phyloP scores from a whole-genome alignment of 2,797 vertebrate genomes.

The Catostomus latipinnis region DNA sequence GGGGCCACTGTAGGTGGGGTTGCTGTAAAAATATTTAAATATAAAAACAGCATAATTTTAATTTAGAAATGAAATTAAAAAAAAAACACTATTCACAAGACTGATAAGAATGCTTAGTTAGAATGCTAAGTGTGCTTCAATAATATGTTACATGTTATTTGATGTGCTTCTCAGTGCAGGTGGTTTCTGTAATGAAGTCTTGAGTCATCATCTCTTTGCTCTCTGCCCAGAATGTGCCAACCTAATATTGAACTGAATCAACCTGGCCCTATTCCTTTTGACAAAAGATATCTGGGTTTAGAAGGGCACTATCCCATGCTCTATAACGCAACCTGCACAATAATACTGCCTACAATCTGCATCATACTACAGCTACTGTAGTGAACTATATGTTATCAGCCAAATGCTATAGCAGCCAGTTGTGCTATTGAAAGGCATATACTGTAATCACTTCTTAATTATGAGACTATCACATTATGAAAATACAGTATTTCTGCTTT shows the following conservation, averaged over 20 bases:
- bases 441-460: not conserved
- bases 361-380: not conserved
- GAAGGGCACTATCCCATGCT: conserved; percentile 7
- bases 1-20: too few species aligned
- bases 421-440: not conserved
- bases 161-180: not conserved
- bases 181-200: not conserved
- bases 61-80: too few species aligned
- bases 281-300: conserved; percentile 19
- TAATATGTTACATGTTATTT: too few species aligned
- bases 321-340: conserved; percentile 8
- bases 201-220: conserved; percentile 59
- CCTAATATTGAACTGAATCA: not conserved
- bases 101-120: too few species aligned
- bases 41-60: too few species aligned
- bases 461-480: not conserved
- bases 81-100: too few species aligned
- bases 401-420: not conserved
- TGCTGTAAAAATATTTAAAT: too few species aligned
- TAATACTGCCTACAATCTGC: not conserved
- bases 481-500: not conserved
- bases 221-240: conserved; percentile 38
- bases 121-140: too few species aligned
- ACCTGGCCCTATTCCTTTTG: conserved; percentile 2
- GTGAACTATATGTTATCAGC: not conserved